Conservation (phyloP, 1,140 invertebrate genomes). For the Periplaneta americana region DNA sequence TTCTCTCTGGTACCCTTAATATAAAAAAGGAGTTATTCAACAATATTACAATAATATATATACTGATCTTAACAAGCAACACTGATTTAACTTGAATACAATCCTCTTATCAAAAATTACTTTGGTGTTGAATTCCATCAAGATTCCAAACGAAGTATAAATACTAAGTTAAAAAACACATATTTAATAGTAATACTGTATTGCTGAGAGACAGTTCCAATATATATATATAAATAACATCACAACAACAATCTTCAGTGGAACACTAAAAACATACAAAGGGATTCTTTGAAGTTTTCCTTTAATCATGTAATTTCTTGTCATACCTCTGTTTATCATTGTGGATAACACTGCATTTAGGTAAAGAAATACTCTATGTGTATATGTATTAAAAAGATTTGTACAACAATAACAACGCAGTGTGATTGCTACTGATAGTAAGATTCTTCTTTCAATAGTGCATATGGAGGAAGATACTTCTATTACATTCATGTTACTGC, state of each 20-base stretch:
- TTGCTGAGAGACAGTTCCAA: not conserved
- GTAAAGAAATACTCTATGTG: not conserved
- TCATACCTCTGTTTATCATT: not conserved
- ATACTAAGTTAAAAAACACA: not conserved
- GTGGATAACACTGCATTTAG: not conserved
- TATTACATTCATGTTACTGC: no score
- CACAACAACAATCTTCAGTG: not conserved
- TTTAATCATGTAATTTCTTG: not conserved
- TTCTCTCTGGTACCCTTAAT: not conserved
- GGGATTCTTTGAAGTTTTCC: not conserved
- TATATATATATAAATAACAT: not conserved
- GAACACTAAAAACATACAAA: not conserved
- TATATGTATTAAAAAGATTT: not conserved
- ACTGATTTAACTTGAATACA: constrained; percentile 1
- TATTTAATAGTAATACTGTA: not conserved
- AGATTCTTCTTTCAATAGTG: not conserved
- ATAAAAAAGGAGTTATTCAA: not conserved
- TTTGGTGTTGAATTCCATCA: not conserved
- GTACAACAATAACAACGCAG: not conserved
- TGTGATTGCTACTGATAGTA: not conserved
- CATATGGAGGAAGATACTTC: not conserved
- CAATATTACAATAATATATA: not conserved
- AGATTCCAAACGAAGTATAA: not conserved
- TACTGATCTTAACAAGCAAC: not conserved
- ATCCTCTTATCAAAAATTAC: not conserved